phyloP scores from a whole-genome alignment of 2,113 vertebrate genomes.

The Leptobrachium ailaonicum region DNA sequence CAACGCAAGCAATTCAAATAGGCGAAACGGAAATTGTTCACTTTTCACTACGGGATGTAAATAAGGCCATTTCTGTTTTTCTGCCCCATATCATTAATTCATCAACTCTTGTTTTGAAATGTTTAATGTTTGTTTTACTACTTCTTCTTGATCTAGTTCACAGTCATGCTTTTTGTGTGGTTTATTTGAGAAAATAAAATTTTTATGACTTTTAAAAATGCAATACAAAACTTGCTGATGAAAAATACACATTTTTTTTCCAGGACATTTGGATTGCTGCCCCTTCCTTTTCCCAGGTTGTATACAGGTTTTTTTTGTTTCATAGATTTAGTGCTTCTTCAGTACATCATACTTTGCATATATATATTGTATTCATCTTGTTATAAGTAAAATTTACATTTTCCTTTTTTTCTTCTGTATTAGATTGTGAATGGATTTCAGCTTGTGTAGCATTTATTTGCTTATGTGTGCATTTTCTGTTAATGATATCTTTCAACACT shows the following conservation, averaged over 20 bases:
- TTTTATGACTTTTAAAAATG: constrained; percentile 22
- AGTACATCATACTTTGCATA: constrained; percentile 31
- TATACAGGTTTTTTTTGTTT: constrained; percentile 43
- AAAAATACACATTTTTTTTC: constrained; percentile 47
- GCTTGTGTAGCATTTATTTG: no score
- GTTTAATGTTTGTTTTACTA: neutral
- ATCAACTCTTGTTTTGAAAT: constrained; percentile 18
- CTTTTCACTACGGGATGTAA: no score
- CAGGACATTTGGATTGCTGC: constrained; percentile 51
- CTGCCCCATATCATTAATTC: constrained; percentile 24
- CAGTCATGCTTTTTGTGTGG: constrained; percentile 2
- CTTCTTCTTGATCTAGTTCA: neutral
- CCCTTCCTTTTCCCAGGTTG: constrained; percentile 49
- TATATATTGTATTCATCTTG: constrained; percentile 22
- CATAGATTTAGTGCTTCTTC: constrained; percentile 32
- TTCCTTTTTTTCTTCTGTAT: neutral
- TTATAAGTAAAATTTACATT: constrained; percentile 11
- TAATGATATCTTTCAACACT: no score
- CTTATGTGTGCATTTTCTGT: no score
- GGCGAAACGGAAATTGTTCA: no score
- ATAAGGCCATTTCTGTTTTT: neutral
- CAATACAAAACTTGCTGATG: constrained; percentile 22
- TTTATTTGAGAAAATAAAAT: constrained; percentile 3
- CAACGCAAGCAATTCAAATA: no score
- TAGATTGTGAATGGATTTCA: no score